These are phyloP conservation scores for Neocrepidodera transversa DNA, from an alignment of 2,888 invertebrate genomes.

Conservation along the genomic window DNA sequence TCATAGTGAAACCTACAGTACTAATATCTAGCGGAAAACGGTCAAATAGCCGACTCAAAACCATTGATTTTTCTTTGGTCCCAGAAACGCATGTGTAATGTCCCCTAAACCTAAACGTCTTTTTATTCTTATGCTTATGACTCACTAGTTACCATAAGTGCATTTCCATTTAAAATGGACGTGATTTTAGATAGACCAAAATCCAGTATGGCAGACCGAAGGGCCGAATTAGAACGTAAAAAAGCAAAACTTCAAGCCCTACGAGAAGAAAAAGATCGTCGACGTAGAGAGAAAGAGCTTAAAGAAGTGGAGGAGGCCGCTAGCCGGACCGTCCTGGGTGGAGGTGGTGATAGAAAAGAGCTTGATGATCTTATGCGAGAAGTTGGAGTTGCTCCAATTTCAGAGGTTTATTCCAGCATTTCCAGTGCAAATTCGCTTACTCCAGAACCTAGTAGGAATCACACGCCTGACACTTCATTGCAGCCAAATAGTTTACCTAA, in stretches of 20 bases:
- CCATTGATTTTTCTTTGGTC: constrained; percentile 43
- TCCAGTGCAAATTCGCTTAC: constrained; percentile 83
- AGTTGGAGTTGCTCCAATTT: constrained; percentile 85
- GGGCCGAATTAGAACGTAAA: constrained; percentile 91
- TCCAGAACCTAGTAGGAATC: constrained; percentile 79
- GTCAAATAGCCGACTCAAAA: constrained; percentile 25
- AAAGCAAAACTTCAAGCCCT: constrained; percentile 90
- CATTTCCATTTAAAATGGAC: constrained; percentile 40
- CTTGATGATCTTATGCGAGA: constrained; percentile 87
- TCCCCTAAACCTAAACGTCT: constrained; percentile 34
- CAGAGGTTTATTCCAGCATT: constrained; percentile 83
- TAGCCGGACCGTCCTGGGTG: constrained; percentile 62
- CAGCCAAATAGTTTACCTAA: constrained; percentile 70
- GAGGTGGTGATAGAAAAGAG: constrained; percentile 67
- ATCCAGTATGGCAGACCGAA: constrained; percentile 79
- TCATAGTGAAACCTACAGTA: not conserved
- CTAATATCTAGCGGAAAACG: not conserved
- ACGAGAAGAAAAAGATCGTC: constrained; percentile 87
- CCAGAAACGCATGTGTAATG: constrained; percentile 44
- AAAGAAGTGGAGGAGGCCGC: constrained; percentile 82
- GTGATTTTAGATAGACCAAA: constrained; percentile 47
- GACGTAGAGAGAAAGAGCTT: constrained; percentile 84
- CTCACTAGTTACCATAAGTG: constrained; percentile 27
- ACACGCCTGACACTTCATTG: constrained; percentile 81
- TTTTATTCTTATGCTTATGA: constrained; percentile 39